A percentile compares a stretch with the other conserved stretches of the same genome.
These are phyloP conservation scores for Pogonomyrmex barbatus DNA, from an alignment of 1,140 invertebrate species.

Conservation along the genomic window DNA sequence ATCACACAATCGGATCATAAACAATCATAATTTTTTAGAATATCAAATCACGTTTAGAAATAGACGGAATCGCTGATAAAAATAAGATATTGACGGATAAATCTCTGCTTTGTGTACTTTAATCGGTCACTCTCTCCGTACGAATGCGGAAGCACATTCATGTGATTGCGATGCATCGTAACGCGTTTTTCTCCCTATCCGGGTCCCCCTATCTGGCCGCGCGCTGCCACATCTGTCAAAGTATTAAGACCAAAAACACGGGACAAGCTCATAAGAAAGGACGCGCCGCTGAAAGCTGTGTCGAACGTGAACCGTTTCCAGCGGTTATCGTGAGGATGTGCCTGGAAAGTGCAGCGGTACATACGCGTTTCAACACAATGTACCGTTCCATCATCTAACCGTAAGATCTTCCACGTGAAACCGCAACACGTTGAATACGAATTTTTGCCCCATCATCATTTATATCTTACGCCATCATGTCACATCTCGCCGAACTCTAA, in stretches of 20 bases:
- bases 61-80: background rate
- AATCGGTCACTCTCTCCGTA: slow-evolving; percentile 6
- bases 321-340: slow-evolving; percentile 48
- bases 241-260: slow-evolving; percentile 54
- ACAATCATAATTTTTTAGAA: background rate
- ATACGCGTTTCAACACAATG: slow-evolving; percentile 62
- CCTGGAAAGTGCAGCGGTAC: slow-evolving; percentile 65
- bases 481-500: slow-evolving; percentile 35
- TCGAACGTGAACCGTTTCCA: slow-evolving; percentile 50
- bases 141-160: slow-evolving; percentile 31
- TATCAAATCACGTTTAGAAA: background rate
- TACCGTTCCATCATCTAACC: slow-evolving; percentile 69
- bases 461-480: slow-evolving; percentile 12
- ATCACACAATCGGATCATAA: background rate
- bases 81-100: background rate
- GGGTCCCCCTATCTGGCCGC: background rate
- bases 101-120: background rate
- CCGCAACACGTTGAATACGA: slow-evolving; percentile 67
- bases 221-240: slow-evolving; percentile 56
- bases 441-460: slow-evolving; percentile 64
- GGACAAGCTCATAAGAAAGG: slow-evolving; percentile 55
- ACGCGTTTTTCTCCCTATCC: slow-evolving; percentile 21
- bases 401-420: slow-evolving; percentile 67
- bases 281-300: slow-evolving; percentile 52
- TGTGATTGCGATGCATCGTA: slow-evolving; percentile 17